Base-by-base conservation (phyloP, 2,113 vertebrate species). In the Daboia siamensis region DNA sequence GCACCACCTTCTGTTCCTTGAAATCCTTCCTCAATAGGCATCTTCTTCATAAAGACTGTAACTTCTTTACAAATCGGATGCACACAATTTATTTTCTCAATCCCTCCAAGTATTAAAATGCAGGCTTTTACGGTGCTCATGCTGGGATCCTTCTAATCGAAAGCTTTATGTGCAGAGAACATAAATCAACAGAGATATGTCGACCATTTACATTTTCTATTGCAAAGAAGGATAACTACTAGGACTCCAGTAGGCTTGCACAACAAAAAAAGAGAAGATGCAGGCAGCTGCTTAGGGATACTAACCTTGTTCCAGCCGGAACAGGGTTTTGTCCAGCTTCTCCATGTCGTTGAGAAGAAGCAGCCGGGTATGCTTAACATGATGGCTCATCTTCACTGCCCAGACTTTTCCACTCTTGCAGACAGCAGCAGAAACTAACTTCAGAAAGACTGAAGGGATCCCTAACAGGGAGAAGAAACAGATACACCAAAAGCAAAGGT, bases 251-350 rank as follows among this genome's bases (percentile, higher is more conserved):
- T 5, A 17, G 20, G 5, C 64, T 24, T n/a, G 64, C n/a, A 13
- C 86, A 52, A 87, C 12, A 7, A 52, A 52, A 52, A 3, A 39
- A 15, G 33, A 54, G 26, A 3, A 39, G 20, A 51, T 21, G 57
- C 17, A 86, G 46, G 17, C 33, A 54, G 48, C 23, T 33, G n/a
- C 54, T 11, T 24, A 13, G 6, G 24, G 4, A 44, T 33, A 96
- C 97, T 90, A 74, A 99, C 98, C 98, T 98, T 99, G 98, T 88
- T 99, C 98, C 21, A 99, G 97, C 93, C 98, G 97, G 96, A 98
- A 99, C 74, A 99, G 98, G 46, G 98, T 98, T 95, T 97, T 98
- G 89, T 99, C 98, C 93, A 98, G 96, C 92, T 97, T 98, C 96
- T 99, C 98, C 98, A 98, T 99, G 95, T 98, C 98, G 95, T 95